Conservation (phyloP, 1,140 invertebrate species). For the Samia ricini region DNA sequence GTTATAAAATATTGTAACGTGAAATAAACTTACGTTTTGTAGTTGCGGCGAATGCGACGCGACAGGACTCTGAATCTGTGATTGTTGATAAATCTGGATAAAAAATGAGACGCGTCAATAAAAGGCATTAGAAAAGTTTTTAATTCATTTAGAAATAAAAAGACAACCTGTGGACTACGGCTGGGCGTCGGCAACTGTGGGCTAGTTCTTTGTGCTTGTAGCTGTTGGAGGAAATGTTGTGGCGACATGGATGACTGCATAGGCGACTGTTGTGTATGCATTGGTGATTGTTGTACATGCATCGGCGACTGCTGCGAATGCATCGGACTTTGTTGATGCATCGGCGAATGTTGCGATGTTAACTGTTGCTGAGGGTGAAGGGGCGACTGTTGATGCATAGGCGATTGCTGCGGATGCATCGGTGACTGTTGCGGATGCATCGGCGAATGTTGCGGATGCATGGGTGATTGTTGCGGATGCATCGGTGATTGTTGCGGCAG, state of each 20-base stretch:
- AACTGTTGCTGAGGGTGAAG: slow-evolving; percentile 66
- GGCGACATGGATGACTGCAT: slow-evolving; percentile 51
- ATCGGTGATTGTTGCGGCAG: slow-evolving; percentile 35
- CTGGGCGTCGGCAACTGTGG: slow-evolving; percentile 72
- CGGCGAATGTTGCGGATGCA: slow-evolving; percentile 66
- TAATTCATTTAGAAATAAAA: slow-evolving; percentile 2
- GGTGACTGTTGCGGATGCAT: slow-evolving; percentile 65
- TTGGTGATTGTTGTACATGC: slow-evolving; percentile 61
- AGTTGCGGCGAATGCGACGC: slow-evolving; percentile 73
- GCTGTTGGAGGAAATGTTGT: slow-evolving; percentile 67
- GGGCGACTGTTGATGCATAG: slow-evolving; percentile 65
- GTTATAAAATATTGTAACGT: not conserved
- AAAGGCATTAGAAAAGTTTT: no score
- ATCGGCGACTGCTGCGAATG: slow-evolving; percentile 72
- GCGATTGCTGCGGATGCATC: slow-evolving; percentile 62
- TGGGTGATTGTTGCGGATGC: slow-evolving; percentile 43
- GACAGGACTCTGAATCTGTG: slow-evolving; percentile 73
- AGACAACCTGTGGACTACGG: slow-evolving; percentile 67
- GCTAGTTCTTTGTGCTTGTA: slow-evolving; percentile 68
- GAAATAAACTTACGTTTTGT: slow-evolving; percentile 57
- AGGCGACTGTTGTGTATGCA: slow-evolving; percentile 56
- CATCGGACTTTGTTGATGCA: slow-evolving; percentile 66
- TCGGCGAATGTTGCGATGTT: slow-evolving; percentile 52
- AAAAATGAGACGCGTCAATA: no score
- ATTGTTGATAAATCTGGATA: slow-evolving; percentile 72